Base-by-base conservation (phyloP, 2,888 invertebrate genomes). In the Stenoptilia bipunctidactyla region DNA sequence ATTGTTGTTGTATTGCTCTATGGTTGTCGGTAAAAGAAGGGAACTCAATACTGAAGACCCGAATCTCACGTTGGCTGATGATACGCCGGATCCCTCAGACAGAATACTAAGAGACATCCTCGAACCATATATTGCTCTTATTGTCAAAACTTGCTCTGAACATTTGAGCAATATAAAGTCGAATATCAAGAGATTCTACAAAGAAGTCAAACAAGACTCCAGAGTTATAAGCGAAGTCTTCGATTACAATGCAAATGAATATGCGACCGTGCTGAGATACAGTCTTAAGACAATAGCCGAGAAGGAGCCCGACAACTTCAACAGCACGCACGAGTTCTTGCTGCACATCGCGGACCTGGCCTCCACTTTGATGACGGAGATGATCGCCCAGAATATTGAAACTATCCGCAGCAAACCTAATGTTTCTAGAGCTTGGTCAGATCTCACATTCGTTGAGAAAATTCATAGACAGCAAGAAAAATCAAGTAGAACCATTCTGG, bases 391-490 rank as follows among this genome's bases (percentile, higher is more conserved):
- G 20, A 20, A 20, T 20, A 20, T 20, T 5, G 20, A 20, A 20
- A 20, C 20, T 8, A 20, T 20, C 20, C 3, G 20, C 4, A 20
- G 4, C 4, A 5, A 3, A 8, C 3, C 3, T 5, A 20, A 20
- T 20, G 8, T 20, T 5, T 20, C 20, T 8, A 3, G 8, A 20
- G 20, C 20, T 20, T 20, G 20, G 20, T 5, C 20, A 3, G 20
- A 20, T 8, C 3, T 8, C 20, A 20, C 8, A 5, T 20, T 5
- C 20, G 8, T 20, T 8, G 53, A 65, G 15, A 70, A 58, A 41
- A 57, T 69, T 36, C 37, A 58, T 14, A 55, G 62, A 38, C 65
- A 64, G 38, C 65, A 69, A 48, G 44, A 46, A 8, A 69, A 68
- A 56, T 56, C 58, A n/a, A 51, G 58, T 1, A 43, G 44, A 0